Evolutionary conservation across 2,113 vertebrate genomes (phyloP).

Genomic region (Sebastes schlegelii): DNA sequence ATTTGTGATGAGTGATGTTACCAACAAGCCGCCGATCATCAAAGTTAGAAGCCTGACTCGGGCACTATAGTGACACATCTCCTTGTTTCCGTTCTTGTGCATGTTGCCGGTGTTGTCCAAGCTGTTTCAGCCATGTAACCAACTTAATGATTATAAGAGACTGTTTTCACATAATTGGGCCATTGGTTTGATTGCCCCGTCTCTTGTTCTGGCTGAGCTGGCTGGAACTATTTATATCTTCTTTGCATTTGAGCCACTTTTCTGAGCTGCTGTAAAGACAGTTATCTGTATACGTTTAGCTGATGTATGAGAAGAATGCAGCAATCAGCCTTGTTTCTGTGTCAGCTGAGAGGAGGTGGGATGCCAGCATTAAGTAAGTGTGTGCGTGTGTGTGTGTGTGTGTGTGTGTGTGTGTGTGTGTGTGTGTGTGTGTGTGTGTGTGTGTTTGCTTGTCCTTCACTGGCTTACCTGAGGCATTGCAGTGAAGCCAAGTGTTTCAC

Average conservation of each 20-base stretch:
- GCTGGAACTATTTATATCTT: constrained; percentile 60
- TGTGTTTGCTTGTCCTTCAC: background rate
- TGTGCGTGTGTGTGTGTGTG: constrained; percentile 7
- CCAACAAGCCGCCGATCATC: too few species aligned
- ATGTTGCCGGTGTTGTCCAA: background rate
- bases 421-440: constrained; percentile 3
- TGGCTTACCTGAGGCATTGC: constrained; percentile 2
- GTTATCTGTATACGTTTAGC: constrained; percentile 70
- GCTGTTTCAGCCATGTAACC: background rate
- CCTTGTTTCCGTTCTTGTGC: background rate
- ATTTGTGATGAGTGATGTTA: too few species aligned
- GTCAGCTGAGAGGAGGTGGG: constrained; percentile 32
- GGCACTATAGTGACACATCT: background rate
- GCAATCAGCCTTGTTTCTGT: constrained; percentile 72
- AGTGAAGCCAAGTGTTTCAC: background rate
- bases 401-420: constrained; percentile 4
- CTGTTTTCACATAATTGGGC: background rate
- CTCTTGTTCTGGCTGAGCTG: constrained; percentile 56
- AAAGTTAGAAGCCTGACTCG: background rate
- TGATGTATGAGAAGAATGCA: constrained; percentile 69
- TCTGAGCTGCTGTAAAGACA: constrained; percentile 65
- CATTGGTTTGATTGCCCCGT: constrained; percentile 14
- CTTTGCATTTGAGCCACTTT: constrained; percentile 27
- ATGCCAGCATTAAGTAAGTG: background rate
- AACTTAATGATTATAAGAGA: constrained; percentile 11